These are phyloP conservation scores for Nyctibius grandis DNA, from an alignment of 2,797 vertebrate genomes.

Conservation along the genomic window DNA sequence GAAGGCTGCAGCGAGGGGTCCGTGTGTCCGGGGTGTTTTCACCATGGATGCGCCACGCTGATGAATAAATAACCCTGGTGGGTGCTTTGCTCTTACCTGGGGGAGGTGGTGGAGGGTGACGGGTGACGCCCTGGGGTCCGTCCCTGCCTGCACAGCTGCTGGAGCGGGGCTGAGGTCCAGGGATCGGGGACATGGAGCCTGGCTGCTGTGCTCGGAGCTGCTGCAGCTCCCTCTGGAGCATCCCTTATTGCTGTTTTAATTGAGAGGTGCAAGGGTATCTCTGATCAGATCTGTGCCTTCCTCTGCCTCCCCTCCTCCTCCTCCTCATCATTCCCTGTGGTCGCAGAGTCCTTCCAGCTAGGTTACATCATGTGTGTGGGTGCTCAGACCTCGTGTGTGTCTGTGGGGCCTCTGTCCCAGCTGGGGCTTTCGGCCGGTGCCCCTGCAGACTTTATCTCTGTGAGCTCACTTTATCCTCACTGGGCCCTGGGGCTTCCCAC, in stretches of 20 bases:
- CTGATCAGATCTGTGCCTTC: background rate
- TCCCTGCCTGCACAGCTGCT: background rate
- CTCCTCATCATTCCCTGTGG: background rate
- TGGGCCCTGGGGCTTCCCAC: background rate
- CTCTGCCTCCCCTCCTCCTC: background rate
- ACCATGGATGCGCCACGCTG: rapidly evolving
- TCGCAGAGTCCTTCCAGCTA: background rate
- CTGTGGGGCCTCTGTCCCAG: rapidly evolving
- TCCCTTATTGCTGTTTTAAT: background rate
- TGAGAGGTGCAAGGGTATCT: background rate
- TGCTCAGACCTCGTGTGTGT: rapidly evolving
- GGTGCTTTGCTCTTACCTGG: background rate
- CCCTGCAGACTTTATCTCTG: background rate
- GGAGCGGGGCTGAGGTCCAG: background rate
- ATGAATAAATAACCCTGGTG: background rate
- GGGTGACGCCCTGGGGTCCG: background rate
- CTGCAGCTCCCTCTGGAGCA: rapidly evolving
- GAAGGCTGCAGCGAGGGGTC: background rate
- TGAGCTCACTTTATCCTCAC: background rate
- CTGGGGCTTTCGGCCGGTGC: background rate
- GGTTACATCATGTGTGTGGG: rapidly evolving
- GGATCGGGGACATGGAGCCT: rapidly evolving
- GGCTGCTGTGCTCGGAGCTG: rapidly evolving
- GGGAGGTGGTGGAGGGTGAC: background rate
- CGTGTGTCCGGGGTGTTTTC: rapidly evolving